A percentile compares a stretch with the other conserved stretches of the same genome.
Conservation (phyloP, 2,113 vertebrate species). For the Ovibos moschatus region DNA sequence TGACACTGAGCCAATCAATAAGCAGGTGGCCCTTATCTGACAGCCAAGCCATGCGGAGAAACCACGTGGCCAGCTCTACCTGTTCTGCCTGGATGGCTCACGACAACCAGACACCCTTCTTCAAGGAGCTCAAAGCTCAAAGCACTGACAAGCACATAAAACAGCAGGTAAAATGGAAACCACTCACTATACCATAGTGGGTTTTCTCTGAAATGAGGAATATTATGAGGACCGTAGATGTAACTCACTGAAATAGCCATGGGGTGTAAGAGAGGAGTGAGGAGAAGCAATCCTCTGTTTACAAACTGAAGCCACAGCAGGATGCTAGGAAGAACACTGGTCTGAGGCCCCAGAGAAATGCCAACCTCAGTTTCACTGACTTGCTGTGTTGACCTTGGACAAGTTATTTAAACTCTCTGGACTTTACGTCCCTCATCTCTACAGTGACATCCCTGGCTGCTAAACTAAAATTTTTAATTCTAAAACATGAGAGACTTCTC, state of each 20-base stretch:
- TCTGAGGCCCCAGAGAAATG: not conserved
- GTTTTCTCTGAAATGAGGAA: not conserved
- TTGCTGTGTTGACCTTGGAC: not conserved
- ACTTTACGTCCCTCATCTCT: not conserved
- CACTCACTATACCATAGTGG: too few relatives aligned
- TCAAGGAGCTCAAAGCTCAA: not conserved
- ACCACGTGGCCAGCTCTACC: not conserved
- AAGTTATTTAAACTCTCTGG: not conserved
- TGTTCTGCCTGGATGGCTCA: constrained; percentile 39
- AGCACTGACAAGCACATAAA: not conserved
- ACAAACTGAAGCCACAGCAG: not conserved
- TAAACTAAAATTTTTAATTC: not conserved
- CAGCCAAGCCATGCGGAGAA: constrained; percentile 39
- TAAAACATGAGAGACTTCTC: not conserved
- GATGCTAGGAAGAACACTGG: not conserved
- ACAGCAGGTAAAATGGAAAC: not conserved
- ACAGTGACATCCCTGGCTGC: not conserved
- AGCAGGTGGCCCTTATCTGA: constrained; percentile 39
- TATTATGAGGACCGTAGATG: not conserved
- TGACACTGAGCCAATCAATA: not conserved
- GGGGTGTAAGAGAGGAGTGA: not conserved
- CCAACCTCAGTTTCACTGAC: not conserved
- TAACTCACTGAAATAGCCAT: not conserved
- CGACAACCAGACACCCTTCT: not conserved
- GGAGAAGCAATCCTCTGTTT: not conserved